Conservation (phyloP, 53 echinoderm and acorn worm genomes). For the Glandiceps talaboti region DNA sequence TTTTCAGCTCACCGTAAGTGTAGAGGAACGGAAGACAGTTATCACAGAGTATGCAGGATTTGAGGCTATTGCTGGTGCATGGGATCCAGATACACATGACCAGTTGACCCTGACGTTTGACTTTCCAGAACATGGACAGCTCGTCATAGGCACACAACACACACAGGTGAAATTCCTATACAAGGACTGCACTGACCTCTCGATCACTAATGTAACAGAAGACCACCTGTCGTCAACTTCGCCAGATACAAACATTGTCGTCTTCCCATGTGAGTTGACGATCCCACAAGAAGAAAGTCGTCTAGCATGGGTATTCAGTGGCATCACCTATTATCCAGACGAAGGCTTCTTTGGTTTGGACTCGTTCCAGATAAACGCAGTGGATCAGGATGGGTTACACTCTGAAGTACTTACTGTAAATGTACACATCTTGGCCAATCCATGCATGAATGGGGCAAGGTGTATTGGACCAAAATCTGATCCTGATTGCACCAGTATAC, state of each 20-base stretch:
- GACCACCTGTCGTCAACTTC: not conserved
- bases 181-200: conserved; percentile 5
- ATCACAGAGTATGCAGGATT: conserved; percentile 28
- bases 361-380: conserved; percentile 13
- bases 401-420: conserved; percentile 24
- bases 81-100: conserved; percentile 16
- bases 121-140: conserved; percentile 8
- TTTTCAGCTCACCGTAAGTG: no score
- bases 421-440: no score
- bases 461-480: no score
- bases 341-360: conserved; percentile 23
- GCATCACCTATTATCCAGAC: conserved; percentile 20
- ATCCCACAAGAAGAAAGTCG: conserved; percentile 10
- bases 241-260: no score
- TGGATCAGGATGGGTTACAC: conserved; percentile 11
- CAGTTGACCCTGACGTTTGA: conserved; percentile 6
- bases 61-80: no score
- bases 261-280: conserved; percentile 20
- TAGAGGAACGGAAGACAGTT: conserved; percentile 7
- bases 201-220: not conserved
- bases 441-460: no score
- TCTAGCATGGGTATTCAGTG: conserved; percentile 15
- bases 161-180: conserved; percentile 4
- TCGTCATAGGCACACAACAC: not conserved
- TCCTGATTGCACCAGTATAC: no score